These are phyloP conservation scores for Macrostomum lignano DNA, from an alignment of 1,140 invertebrate species.

Conservation along the genomic window DNA sequence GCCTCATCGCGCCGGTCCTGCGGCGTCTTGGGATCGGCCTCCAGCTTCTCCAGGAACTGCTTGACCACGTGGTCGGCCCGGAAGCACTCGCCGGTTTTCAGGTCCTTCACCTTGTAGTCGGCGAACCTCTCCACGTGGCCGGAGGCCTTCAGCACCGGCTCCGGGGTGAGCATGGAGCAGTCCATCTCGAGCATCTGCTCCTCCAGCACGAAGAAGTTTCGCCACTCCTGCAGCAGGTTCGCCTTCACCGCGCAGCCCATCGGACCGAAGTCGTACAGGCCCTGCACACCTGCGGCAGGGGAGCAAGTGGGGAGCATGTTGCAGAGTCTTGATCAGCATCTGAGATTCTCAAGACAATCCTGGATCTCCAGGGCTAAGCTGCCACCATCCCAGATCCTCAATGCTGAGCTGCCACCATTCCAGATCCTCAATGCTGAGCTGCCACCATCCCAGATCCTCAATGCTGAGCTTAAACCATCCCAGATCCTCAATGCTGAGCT, in stretches of 20 bases:
- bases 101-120: constrained; percentile 95
- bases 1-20: constrained; percentile 1
- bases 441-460: no score
- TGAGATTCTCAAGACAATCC: constrained; percentile 7
- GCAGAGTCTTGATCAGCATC: constrained; percentile 6
- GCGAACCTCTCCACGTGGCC: constrained; percentile 95
- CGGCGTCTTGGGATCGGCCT: neutral
- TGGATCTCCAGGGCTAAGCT: no score
- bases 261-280: constrained; percentile 87
- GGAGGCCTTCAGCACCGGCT: constrained; percentile 76
- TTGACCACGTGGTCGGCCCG: constrained; percentile 93
- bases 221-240: constrained; percentile 70
- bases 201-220: constrained; percentile 77
- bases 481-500: no score
- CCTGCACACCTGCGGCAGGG: constrained; percentile 35
- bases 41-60: constrained; percentile 9
- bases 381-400: no score
- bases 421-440: no score
- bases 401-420: no score
- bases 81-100: constrained; percentile 78
- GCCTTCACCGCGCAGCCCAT: constrained; percentile 94
- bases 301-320: no score
- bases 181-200: constrained; percentile 97
- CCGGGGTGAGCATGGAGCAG: constrained; percentile 80
- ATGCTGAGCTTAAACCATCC: no score